phyloP scores from a whole-genome alignment of 2,888 invertebrate genomes.

The Eupithecia insigniata region DNA sequence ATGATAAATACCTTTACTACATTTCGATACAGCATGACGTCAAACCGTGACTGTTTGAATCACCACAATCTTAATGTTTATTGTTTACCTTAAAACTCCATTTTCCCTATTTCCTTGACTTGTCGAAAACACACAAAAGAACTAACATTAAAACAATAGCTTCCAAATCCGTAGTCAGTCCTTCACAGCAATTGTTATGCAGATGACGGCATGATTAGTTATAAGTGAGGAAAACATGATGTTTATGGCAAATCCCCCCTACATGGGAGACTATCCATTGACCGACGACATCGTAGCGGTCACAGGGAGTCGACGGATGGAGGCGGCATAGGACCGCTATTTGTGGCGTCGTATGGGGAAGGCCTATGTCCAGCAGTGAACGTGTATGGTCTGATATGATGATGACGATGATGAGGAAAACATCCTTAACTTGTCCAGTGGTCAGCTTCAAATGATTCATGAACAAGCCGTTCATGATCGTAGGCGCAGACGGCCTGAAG shows the following conservation, averaged over 20 bases:
- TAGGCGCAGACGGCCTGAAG: neutral
- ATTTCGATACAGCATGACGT: constrained; percentile 3
- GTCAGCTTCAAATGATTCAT: neutral
- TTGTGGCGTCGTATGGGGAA: too few species aligned
- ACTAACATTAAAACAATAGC: neutral
- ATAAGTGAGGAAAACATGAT: constrained; percentile 21
- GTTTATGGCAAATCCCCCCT: too few species aligned
- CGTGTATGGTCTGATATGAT: too few species aligned
- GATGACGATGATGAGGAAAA: too few species aligned
- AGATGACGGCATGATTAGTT: constrained; percentile 19
- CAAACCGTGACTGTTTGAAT: neutral
- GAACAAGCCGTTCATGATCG: neutral
- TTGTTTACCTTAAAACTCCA: neutral
- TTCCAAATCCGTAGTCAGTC: constrained; percentile 5
- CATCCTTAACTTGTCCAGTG: neutral
- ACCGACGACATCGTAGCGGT: too few species aligned
- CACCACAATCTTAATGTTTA: neutral
- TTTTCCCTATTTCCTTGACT: constrained; percentile 9
- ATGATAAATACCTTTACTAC: neutral
- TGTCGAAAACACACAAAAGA: constrained; percentile 6
- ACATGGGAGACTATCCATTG: too few species aligned
- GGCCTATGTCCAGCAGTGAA: too few species aligned
- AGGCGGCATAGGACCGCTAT: too few species aligned
- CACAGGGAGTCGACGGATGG: too few species aligned
- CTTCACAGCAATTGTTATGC: constrained; percentile 15